Evolutionary conservation across 35 echinoderm and acorn worm genomes (phyloP).

Genomic region (Lytechinus pictus): DNA sequence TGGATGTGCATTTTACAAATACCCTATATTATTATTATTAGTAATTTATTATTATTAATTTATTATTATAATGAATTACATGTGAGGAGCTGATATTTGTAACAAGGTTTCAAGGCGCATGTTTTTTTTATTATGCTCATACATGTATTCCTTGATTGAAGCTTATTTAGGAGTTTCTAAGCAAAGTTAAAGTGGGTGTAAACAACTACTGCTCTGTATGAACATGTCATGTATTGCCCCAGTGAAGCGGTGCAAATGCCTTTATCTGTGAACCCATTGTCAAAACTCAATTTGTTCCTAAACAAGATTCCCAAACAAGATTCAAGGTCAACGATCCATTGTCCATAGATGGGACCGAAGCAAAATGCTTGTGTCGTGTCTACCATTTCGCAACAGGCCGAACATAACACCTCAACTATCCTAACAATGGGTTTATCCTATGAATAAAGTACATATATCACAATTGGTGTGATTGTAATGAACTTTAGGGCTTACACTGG

Average conservation of each 20-base stretch:
- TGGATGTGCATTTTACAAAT: no score
- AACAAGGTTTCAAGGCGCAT: no score
- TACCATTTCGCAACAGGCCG: neutral
- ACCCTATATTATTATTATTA: no score
- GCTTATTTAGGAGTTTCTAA: no score
- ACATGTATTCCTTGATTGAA: no score
- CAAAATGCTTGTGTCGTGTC: neutral
- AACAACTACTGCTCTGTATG: no score
- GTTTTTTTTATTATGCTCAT: no score
- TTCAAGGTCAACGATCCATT: neutral
- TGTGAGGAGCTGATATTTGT: no score
- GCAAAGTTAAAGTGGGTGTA: no score
- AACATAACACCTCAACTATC: neutral
- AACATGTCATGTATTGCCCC: neutral
- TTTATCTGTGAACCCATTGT: neutral
- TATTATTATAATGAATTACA: no score
- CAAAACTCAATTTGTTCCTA: neutral
- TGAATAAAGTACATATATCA: neutral
- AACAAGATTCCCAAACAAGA: neutral
- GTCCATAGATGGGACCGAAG: neutral
- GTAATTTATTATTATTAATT: no score
- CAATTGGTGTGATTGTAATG: neutral
- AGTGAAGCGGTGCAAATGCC: neutral
- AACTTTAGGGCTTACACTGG: neutral
- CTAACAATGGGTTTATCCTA: neutral